These are phyloP conservation scores for Lasiurus cinereus DNA, from an alignment of 2,113 vertebrate species.

Conservation along the genomic window DNA sequence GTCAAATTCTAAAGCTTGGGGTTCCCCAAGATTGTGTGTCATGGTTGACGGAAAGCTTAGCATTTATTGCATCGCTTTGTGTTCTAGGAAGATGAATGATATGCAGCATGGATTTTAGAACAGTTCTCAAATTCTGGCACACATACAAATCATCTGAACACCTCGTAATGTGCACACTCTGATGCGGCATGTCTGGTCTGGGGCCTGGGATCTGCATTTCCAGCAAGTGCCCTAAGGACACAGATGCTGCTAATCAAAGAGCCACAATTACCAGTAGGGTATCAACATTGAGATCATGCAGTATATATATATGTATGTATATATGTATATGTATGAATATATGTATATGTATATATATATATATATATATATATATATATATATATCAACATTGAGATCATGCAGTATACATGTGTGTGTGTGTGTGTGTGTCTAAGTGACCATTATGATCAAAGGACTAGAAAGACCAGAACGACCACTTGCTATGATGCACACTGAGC, in stretches of 20 bases:
- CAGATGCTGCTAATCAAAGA: background rate
- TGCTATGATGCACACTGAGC: too few relatives aligned
- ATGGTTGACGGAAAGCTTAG: background rate
- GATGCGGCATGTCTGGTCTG: background rate
- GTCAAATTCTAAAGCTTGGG: background rate
- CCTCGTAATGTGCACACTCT: background rate
- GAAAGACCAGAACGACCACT: too few relatives aligned
- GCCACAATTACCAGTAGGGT: fast-evolving
- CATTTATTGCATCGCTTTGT: background rate
- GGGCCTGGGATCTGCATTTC: background rate
- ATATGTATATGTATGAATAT: too few relatives aligned
- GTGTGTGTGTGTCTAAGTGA: too few relatives aligned
- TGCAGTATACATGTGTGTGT: too few relatives aligned
- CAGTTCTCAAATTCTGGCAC: background rate
- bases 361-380: too few relatives aligned
- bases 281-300: background rate
- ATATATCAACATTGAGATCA: too few relatives aligned
- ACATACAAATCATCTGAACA: background rate
- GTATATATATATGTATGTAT: too few relatives aligned
- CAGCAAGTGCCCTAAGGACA: background rate
- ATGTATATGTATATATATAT: too few relatives aligned
- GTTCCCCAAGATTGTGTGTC: background rate
- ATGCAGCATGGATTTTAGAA: background rate
- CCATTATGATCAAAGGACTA: too few relatives aligned
- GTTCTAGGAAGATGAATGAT: background rate